Conservation (phyloP, 2,888 invertebrate species). For the Brachyptera risi region DNA sequence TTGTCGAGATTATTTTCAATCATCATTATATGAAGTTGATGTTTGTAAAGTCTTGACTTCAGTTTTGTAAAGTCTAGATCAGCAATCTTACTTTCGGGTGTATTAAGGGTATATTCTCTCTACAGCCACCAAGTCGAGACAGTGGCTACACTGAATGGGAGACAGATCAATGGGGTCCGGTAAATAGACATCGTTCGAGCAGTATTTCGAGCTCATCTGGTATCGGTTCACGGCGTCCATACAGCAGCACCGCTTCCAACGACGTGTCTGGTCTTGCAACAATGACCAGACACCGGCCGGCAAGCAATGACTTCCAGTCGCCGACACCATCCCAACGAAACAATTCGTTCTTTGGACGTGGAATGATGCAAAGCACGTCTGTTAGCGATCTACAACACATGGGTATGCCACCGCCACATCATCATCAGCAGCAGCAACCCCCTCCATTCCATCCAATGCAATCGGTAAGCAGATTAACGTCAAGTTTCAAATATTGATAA, state of each 20-base stretch:
- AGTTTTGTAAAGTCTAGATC: no score
- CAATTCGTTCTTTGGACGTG: slow-evolving; percentile 25
- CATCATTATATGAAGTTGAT: no score
- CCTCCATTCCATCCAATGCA: slow-evolving; percentile 46
- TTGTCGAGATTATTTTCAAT: no score
- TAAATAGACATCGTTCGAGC: slow-evolving; percentile 40
- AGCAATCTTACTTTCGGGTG: background rate
- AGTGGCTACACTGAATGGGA: slow-evolving; percentile 49
- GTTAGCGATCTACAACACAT: slow-evolving; percentile 30
- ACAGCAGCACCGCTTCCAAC: slow-evolving; percentile 5
- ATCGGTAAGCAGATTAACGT: slow-evolving; percentile 58
- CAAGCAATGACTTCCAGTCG: slow-evolving; percentile 30
- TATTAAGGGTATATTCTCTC: background rate
- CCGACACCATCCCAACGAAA: slow-evolving; percentile 16
- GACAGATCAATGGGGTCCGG: slow-evolving; percentile 37
- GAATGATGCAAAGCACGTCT: slow-evolving; percentile 27
- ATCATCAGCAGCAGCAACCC: slow-evolving; percentile 21
- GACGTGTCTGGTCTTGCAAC: slow-evolving; percentile 29
- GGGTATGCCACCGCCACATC: no score
- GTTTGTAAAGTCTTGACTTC: no score
- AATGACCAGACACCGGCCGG: slow-evolving; percentile 17
- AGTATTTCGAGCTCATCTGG: slow-evolving; percentile 45
- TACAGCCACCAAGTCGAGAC: slow-evolving; percentile 44
- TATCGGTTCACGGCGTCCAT: slow-evolving; percentile 21
- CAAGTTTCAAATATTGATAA: no score